Evolutionary conservation across 1,140 invertebrate species (phyloP).

Genomic region (Acromyrmex heyeri): DNA sequence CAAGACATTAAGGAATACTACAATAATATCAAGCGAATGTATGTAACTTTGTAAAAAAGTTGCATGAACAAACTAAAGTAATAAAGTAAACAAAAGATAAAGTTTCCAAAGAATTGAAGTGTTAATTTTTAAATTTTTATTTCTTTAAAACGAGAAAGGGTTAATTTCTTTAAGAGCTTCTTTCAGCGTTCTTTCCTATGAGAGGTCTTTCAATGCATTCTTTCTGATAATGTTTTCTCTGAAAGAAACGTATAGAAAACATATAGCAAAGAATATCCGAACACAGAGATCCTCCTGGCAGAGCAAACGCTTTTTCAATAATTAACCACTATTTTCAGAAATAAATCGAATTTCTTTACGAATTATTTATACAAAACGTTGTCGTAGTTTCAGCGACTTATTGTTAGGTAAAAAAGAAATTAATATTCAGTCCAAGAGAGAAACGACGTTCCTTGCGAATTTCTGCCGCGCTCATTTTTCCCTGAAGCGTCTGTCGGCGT

Average conservation of each 20-base stretch:
- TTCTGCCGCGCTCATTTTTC: not conserved
- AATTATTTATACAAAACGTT: not conserved
- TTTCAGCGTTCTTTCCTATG: not conserved
- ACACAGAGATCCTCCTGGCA: too few relatives aligned
- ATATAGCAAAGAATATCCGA: not conserved
- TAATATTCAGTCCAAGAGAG: conserved; percentile 18
- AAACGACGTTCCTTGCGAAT: not conserved
- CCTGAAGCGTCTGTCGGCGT: not conserved
- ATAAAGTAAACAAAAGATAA: too few relatives aligned
- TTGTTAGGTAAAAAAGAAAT: not conserved
- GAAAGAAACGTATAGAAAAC: not conserved
- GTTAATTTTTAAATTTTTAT: conserved; percentile 5
- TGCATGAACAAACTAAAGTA: too few relatives aligned
- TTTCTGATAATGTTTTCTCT: not conserved
- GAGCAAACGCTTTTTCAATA: conserved; percentile 4
- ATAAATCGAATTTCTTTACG: conserved; percentile 23
- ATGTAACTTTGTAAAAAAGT: too few relatives aligned
- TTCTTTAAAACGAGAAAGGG: not conserved
- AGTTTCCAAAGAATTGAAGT: too few relatives aligned
- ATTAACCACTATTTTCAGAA: conserved; percentile 19
- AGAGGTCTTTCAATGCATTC: not conserved
- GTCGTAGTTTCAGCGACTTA: not conserved
- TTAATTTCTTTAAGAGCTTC: conserved; percentile 5
- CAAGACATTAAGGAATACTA: too few relatives aligned
- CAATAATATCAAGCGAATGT: too few relatives aligned